phyloP scores from a whole-genome alignment of 2,888 invertebrate genomes.

The Leptopilina drosophilae region DNA sequence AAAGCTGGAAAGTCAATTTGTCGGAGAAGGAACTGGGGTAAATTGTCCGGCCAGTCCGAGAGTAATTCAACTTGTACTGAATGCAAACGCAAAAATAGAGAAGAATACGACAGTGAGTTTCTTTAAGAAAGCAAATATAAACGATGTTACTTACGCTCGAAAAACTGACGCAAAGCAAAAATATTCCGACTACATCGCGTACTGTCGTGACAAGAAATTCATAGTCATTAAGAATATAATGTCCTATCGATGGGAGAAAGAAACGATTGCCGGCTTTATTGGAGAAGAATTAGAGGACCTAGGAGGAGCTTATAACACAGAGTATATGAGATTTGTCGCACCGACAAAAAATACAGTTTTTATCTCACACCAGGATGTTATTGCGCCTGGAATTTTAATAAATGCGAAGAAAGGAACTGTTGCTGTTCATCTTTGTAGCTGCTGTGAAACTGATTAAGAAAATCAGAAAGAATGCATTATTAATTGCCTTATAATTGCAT shows the following conservation, averaged over 20 bases:
- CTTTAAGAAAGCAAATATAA: neutral
- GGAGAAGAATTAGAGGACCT: neutral
- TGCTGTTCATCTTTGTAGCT: neutral
- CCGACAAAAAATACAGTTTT: neutral
- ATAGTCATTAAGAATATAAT: neutral
- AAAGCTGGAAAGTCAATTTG: neutral
- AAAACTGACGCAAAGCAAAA: neutral
- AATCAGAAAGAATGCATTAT: too few species aligned
- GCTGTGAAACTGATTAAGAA: too few species aligned
- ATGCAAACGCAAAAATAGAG: neutral
- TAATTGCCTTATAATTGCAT: too few species aligned
- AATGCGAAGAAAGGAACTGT: neutral
- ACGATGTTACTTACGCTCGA: neutral
- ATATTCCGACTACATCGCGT: neutral
- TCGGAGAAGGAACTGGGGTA: neutral
- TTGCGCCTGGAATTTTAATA: constrained; percentile 46
- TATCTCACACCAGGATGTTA: constrained; percentile 49
- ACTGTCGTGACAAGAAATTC: neutral
- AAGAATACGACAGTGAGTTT: neutral
- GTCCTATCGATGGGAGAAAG: neutral
- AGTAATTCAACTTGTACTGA: neutral
- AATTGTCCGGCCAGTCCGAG: neutral
- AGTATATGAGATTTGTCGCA: neutral
- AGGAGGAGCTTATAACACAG: too few species aligned
- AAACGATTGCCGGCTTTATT: neutral